Conservation (phyloP, 2,797 vertebrate genomes). For the Hippopotamyrus pictus region DNA sequence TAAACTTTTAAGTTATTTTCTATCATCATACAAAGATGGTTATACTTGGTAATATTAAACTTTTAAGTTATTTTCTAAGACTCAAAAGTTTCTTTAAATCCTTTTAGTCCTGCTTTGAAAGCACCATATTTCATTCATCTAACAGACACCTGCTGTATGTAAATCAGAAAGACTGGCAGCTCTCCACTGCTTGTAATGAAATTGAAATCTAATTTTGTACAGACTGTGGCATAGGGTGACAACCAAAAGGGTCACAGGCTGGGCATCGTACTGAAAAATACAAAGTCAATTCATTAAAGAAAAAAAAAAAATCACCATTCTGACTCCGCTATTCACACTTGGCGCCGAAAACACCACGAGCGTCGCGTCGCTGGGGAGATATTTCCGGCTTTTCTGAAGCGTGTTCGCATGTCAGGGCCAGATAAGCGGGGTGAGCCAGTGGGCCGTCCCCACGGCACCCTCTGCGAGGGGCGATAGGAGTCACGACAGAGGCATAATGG, state of each 20-base stretch:
- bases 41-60: not conserved
- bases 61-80: not conserved
- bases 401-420: conserved; percentile 50
- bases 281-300: not conserved
- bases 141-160: not conserved
- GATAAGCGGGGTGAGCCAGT: conserved; percentile 53
- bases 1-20: not conserved
- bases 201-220: not conserved
- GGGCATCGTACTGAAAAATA: not conserved
- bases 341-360: not conserved
- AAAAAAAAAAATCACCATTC: not conserved
- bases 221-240: not conserved
- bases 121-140: not conserved
- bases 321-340: not conserved
- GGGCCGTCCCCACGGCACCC: conserved; percentile 36
- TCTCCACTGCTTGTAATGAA: not conserved
- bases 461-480: conserved; percentile 45
- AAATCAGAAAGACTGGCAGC: not conserved
- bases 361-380: conserved; percentile 27
- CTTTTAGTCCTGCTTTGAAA: not conserved
- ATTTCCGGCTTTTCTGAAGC: conserved; percentile 49
- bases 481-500: conserved; percentile 44
- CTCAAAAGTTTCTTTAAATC: not conserved
- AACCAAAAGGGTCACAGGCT: not conserved
- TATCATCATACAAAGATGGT: not conserved